Percentiles rank a stretch among this genome's conserved stretches.
Evolutionary conservation across 2,113 vertebrate genomes (phyloP).

Genomic region (Cnemophilus loriae): DNA sequence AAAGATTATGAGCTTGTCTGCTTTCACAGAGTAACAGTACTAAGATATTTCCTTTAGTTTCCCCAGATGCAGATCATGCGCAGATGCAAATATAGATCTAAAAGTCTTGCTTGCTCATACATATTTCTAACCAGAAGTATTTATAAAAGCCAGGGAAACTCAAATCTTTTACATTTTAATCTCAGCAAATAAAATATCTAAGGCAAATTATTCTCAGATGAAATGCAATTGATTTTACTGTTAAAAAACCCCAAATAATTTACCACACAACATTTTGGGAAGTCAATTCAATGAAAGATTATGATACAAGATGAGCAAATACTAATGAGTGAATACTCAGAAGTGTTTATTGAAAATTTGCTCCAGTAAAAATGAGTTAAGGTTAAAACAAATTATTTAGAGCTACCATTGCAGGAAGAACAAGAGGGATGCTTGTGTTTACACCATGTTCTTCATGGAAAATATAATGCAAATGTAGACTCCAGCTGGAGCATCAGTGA

Average conservation of each 20-base stretch:
- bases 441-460: constrained; percentile 2
- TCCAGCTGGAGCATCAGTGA: neutral
- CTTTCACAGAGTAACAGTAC: neutral
- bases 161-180: neutral
- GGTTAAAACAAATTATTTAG: neutral
- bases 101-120: neutral
- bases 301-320: neutral
- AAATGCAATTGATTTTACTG: neutral
- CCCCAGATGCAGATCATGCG: neutral
- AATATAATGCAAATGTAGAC: neutral
- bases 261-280: neutral
- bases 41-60: neutral
- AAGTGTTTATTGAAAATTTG: neutral
- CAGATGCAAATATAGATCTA: neutral
- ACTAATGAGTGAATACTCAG: neutral
- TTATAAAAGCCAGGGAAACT: neutral
- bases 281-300: neutral
- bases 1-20: neutral
- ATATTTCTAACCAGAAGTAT: neutral
- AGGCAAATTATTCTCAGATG: neutral
- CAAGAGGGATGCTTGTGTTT: neutral
- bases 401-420: neutral
- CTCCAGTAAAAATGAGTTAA: neutral
- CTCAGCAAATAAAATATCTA: neutral
- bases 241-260: neutral